A percentile compares a stretch with the other conserved stretches of the same genome.
These are phyloP conservation scores for Lamprologus speciosus DNA, from an alignment of 2,113 vertebrate genomes.

Conservation along the genomic window DNA sequence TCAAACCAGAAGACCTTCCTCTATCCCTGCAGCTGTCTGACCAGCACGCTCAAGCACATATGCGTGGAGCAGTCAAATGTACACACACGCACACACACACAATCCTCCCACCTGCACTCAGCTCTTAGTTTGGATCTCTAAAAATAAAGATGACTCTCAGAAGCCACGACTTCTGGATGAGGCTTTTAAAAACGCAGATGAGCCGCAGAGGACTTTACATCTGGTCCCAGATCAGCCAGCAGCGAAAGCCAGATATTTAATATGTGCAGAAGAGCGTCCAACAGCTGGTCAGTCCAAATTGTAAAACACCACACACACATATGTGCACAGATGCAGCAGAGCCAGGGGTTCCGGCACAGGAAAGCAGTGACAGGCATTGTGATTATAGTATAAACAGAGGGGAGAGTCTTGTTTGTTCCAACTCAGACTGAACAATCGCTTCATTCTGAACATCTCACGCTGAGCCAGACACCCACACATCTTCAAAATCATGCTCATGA, in stretches of 20 bases:
- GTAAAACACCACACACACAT: constrained; percentile 7
- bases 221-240: constrained; percentile 44
- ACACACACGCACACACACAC: not conserved
- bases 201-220: constrained; percentile 40
- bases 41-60: not conserved
- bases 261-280: constrained; percentile 41
- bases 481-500: not conserved
- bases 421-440: constrained; percentile 44
- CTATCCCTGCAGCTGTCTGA: constrained; percentile 14
- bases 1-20: constrained; percentile 19
- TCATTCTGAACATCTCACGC: constrained; percentile 18
- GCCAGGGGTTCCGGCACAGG: constrained; percentile 41
- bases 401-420: constrained; percentile 37
- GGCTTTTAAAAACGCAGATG: constrained; percentile 40
- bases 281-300: constrained; percentile 48
- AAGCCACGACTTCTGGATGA: constrained; percentile 38
- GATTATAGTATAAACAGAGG: constrained; percentile 54
- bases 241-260: constrained; percentile 40
- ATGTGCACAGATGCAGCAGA: not conserved
- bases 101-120: constrained; percentile 26
- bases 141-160: constrained; percentile 50
- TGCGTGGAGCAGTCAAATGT: not conserved
- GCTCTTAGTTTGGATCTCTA: constrained; percentile 24
- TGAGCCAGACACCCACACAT: constrained; percentile 20
- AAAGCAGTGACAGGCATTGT: constrained; percentile 51